These are phyloP conservation scores for Oryzias melastigma DNA, from an alignment of 2,113 vertebrate genomes.

Conservation along the genomic window DNA sequence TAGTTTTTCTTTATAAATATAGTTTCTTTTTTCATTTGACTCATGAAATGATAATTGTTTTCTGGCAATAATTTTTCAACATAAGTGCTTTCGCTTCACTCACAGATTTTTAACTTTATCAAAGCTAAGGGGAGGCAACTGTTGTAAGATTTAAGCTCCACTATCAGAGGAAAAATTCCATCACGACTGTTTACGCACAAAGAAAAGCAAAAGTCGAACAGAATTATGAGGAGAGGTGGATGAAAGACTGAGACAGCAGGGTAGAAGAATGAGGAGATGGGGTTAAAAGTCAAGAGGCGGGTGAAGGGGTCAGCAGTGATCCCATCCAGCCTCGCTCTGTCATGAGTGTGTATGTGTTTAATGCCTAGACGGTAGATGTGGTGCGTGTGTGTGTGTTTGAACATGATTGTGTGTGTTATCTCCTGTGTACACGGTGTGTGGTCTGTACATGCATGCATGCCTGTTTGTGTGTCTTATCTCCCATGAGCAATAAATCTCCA, in stretches of 20 bases:
- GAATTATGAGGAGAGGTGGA: constrained; percentile 24
- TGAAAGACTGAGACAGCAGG: constrained; percentile 47
- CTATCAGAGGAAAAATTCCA: not conserved
- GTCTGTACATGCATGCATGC: constrained; percentile 33
- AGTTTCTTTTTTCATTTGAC: no score
- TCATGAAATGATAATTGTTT: no score
- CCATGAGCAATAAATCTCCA: constrained; percentile 36
- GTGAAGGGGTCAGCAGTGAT: constrained; percentile 51
- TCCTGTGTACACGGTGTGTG: constrained; percentile 51
- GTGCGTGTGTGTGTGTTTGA: constrained; percentile 17
- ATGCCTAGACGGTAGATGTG: constrained; percentile 4
- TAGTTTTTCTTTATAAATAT: no score
- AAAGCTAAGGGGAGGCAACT: no score
- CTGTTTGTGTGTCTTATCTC: constrained; percentile 41
- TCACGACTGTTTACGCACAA: not conserved
- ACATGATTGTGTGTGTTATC: constrained; percentile 32
- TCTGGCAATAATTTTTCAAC: no score
- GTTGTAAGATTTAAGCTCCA: not conserved
- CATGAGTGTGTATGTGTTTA: constrained; percentile 33
- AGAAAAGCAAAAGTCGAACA: not conserved
- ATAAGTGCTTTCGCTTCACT: no score
- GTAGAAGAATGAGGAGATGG: constrained; percentile 43
- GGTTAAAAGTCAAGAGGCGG: constrained; percentile 64
- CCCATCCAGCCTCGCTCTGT: constrained; percentile 43
- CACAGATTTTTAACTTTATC: no score